Evolutionary conservation across 2,113 vertebrate species (phyloP), one percentile per base, ranked within the genome.

Genomic region (Hepsetus odoe): DNA sequence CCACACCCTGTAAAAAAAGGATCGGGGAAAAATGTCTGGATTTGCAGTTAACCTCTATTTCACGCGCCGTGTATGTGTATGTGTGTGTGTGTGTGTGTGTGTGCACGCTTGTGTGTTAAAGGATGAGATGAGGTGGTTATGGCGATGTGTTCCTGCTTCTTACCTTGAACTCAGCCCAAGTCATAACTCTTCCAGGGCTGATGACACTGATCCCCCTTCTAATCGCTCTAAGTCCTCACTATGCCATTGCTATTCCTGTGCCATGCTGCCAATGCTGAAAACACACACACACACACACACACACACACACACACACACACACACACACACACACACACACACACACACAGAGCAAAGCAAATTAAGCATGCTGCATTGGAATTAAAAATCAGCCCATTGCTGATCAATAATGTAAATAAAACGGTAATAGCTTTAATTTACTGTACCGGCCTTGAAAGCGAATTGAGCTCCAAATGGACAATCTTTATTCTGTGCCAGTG

Each of bases 1-100:
- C 62, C 51, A 32, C n/a, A n/a, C n/a, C n/a, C 22, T 28, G 30
- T 24, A 67, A 81, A 84, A 86, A 85, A 80, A 86, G 87, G 87
- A 88, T 87, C 75, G 76, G 85, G 26, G 33, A 49, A 67, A 68
- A 30, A 66, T 33, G 74, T 56, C 74, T 68, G 38, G 51, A 68
- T 77, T 77, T 77, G 65, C 67, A 51, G 44, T 42, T 71, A 58
- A 38, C 51, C 33, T 55, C 22, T 35, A 40, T 68, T 79, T 66
- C 42, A 59, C 46, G 68, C 35, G 8, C 5, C n/a, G 32, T 42
- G 35, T 61, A 38, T 78, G 55, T 44, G 20, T n/a, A 22, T 49
- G n/a, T 28, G n/a, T 68, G 64, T 32, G 42, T 55, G 32, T 35
- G 30, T 64, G 30, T 64, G 61, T 68, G 7, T 68, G 74, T 61